A percentile compares a stretch with the other conserved stretches of the same genome.
Evolutionary conservation across 2,797 vertebrate species (phyloP).

Genomic region (Tragelaphus eurycerus): DNA sequence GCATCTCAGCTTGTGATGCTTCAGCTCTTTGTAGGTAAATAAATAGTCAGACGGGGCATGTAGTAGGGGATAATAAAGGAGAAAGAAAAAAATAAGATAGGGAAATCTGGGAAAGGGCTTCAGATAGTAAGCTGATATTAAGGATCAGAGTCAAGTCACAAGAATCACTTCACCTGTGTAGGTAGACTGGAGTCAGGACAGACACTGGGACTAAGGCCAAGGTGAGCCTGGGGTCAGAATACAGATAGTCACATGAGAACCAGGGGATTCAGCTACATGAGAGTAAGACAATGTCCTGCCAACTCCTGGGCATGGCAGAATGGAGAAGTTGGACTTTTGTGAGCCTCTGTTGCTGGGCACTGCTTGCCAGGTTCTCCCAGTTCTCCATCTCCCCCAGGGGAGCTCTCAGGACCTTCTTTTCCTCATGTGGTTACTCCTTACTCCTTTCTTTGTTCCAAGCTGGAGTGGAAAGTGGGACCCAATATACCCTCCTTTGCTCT

Average conservation of each 20-base stretch:
- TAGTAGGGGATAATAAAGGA: neutral
- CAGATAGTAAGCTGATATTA: neutral
- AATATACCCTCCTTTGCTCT: neutral
- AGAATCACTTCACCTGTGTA: neutral
- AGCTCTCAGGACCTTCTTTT: neutral
- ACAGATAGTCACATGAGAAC: neutral
- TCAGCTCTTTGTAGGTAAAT: neutral
- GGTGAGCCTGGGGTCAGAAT: neutral
- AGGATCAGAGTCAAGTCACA: neutral
- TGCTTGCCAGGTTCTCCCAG: neutral
- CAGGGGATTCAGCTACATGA: neutral
- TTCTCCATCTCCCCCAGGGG: rapidly evolving
- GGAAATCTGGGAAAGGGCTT: neutral
- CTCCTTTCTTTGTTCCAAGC: neutral
- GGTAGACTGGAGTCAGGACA: neutral
- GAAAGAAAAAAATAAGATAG: neutral
- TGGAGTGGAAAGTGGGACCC: neutral
- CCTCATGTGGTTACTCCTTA: too few relatives aligned
- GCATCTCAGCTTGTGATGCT: neutral
- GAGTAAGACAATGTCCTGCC: too few relatives aligned
- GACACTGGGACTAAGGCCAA: neutral
- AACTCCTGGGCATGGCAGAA: neutral
- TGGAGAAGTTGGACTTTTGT: neutral
- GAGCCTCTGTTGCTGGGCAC: neutral
- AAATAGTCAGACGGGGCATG: neutral